Base-by-base conservation (phyloP, 2,888 invertebrate species). In the Eretmocerus hayati region DNA sequence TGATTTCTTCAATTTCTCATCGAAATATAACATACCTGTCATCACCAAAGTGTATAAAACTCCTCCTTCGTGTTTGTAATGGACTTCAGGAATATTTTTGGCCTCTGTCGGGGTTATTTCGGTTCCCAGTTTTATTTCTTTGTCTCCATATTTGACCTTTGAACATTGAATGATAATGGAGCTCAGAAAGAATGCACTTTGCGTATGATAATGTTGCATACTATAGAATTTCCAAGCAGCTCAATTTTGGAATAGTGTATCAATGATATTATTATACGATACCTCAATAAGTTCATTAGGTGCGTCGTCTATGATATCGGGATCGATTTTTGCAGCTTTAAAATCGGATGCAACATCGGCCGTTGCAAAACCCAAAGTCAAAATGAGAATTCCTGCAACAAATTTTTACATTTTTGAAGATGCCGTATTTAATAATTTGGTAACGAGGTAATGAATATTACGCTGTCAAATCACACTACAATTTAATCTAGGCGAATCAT, bases 51-150 rank as follows among this genome's bases (percentile, higher is more conserved):
- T 71, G 45, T 71, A 71, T n/a, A 71, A 62, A 40, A 70, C 60
- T 46, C 71, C 71, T 15, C 71, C 71, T 20, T 69, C 69, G 46
- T 71, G 68, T 46, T 70, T 66, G 46, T 66, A 71, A 54, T 67
- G 69, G 23, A 71, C 59, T 43, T 69, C 65, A 2, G 71, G 71
- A 46, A 69, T 59, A 18, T 62, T 36, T 33, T 66, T 65, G 5
- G 67, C 61, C 40, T 64, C 60, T 8, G 62, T 66, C 8, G 71
- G 70, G 8, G 65, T 62, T 11, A 71, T 41, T 50, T 71, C 71
- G 39, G 61, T 68, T 33, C 71, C 71, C 20, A 68, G 54, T 22
- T 66, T 57, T 4, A 70, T 58, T 22, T 50, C 51, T 32, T 62
- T 66, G 8, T 60, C 50, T 11, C 72, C 67, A 36, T 69, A 71